Evolutionary conservation across 2,113 vertebrate genomes (phyloP).

Genomic region (Neogale vison): DNA sequence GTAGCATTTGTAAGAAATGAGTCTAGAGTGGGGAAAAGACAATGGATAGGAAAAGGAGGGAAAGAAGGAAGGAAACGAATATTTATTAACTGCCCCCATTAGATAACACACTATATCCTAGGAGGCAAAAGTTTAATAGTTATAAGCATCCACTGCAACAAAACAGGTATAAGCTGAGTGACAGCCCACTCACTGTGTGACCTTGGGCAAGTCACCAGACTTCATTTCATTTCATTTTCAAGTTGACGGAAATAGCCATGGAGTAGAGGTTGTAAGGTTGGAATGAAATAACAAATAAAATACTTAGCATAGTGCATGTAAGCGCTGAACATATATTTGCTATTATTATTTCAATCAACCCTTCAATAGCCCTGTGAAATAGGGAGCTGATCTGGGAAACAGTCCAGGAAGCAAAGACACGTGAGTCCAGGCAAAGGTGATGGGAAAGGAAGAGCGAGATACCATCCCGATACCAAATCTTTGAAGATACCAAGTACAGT

Average conservation of each 20-base stretch:
- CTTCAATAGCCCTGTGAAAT: not conserved
- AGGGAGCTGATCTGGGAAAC: not conserved
- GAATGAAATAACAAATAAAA: not conserved
- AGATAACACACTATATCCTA: not conserved
- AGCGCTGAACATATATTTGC: not conserved
- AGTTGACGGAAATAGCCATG: not conserved
- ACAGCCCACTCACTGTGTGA: not conserved
- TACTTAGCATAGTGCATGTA: not conserved
- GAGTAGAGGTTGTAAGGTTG: not conserved
- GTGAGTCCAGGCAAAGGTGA: not conserved
- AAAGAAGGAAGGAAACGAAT: not conserved
- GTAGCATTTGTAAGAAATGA: not conserved
- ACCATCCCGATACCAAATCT: not conserved
- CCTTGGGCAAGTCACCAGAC: not conserved
- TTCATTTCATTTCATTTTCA: not conserved
- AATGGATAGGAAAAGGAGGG: not conserved
- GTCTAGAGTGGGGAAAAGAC: not conserved
- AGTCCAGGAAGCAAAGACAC: not conserved
- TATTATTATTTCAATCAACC: not conserved
- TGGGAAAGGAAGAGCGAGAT: not conserved
- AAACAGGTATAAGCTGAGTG: not conserved
- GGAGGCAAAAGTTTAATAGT: not conserved
- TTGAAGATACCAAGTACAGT: not conserved
- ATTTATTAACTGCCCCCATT: not conserved
- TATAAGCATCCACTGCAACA: not conserved